Percentiles rank a stretch among this genome's conserved stretches.
Evolutionary conservation across 2,113 vertebrate species (phyloP).

Genomic region (Rattus rattus): DNA sequence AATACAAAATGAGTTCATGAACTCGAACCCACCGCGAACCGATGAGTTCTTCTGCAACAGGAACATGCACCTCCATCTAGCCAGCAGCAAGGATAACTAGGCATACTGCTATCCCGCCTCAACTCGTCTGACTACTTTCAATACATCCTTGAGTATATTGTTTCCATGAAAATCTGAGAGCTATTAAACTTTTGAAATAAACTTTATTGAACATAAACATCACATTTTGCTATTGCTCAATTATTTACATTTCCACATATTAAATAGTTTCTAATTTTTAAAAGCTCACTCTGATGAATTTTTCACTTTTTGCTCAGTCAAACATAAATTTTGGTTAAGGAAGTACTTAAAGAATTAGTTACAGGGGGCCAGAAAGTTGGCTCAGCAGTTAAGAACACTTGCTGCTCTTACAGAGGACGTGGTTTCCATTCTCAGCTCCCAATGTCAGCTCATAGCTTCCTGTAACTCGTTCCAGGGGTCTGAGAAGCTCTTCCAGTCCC

Average conservation of each 20-base stretch:
- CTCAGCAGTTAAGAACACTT: not conserved
- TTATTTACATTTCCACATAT: not conserved
- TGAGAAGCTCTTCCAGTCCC: not conserved
- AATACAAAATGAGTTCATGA: not conserved
- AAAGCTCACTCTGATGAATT: not conserved
- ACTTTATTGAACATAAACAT: not conserved
- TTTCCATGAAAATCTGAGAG: not conserved
- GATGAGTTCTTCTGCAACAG: not conserved
- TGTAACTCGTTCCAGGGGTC: not conserved
- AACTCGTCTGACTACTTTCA: not conserved
- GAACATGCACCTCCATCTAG: not conserved
- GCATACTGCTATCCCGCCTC: no score
- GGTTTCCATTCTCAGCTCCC: not conserved
- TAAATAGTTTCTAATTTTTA: conserved; percentile 22
- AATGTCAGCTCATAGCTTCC: not conserved
- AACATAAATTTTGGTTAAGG: not conserved
- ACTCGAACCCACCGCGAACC: not conserved
- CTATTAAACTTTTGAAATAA: not conserved
- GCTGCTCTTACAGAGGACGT: not conserved
- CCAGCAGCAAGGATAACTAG: not conserved
- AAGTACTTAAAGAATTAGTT: not conserved
- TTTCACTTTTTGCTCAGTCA: not conserved
- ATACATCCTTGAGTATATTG: not conserved
- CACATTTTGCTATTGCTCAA: not conserved
- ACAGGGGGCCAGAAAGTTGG: not conserved